Evolutionary conservation across 2,113 vertebrate genomes (phyloP).

Genomic region (Panthera leo): DNA sequence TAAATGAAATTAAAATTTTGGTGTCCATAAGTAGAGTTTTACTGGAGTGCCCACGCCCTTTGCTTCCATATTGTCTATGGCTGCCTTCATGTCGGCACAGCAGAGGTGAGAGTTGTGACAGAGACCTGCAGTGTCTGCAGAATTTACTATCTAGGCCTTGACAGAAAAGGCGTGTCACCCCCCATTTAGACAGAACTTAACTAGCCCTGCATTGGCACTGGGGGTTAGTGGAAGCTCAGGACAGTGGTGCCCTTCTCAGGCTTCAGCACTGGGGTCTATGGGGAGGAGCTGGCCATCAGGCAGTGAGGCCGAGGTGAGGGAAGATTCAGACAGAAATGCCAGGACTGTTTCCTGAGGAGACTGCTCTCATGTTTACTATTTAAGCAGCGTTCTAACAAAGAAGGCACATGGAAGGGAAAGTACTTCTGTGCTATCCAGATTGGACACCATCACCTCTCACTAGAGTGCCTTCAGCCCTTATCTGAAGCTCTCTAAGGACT

Average conservation of each 20-base stretch:
- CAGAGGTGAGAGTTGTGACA: background rate
- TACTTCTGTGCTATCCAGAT: background rate
- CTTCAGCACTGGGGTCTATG: fast-evolving
- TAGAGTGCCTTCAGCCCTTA: background rate
- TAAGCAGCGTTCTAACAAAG: background rate
- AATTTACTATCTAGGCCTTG: background rate
- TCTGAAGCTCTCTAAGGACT: background rate
- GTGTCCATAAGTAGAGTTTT: background rate
- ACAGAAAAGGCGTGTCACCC: background rate
- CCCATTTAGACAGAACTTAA: background rate
- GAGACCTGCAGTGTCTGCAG: background rate
- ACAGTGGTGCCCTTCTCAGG: background rate
- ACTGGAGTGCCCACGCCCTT: background rate
- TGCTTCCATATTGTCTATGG: background rate
- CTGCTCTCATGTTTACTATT: background rate
- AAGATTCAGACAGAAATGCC: background rate
- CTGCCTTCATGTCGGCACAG: background rate
- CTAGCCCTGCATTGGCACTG: background rate
- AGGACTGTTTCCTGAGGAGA: background rate
- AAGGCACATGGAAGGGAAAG: background rate
- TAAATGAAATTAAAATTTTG: background rate
- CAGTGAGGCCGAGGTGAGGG: too few species aligned
- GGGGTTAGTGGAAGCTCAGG: background rate
- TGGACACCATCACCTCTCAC: background rate
- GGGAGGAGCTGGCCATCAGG: background rate